These are phyloP conservation scores for Trachythela sp. DNA, from an alignment of 64 coral and sea anemone species.

Conservation along the genomic window DNA sequence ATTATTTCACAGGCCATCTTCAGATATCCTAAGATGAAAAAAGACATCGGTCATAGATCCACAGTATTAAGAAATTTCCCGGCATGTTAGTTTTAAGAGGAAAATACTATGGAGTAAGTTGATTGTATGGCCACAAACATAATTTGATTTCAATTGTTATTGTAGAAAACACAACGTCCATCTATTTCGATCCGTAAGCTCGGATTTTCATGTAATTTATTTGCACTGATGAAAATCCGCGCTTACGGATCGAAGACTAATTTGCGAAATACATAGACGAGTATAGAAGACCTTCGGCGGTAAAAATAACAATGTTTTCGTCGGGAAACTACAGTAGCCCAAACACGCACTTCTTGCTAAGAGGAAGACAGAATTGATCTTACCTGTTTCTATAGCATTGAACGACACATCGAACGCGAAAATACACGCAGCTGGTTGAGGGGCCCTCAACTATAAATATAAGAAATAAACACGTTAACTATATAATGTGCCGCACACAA, in stretches of 20 bases:
- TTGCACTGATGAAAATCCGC: background rate
- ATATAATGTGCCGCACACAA: background rate
- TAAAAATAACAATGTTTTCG: background rate
- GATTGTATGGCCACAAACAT: too few relatives aligned
- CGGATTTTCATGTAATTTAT: too few relatives aligned
- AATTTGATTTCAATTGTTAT: too few relatives aligned
- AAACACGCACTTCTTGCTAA: background rate
- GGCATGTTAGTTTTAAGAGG: too few relatives aligned
- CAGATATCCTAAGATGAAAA: conserved; percentile 79
- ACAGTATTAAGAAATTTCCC: too few relatives aligned
- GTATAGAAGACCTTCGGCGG: too few relatives aligned
- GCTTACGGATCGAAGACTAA: too few relatives aligned
- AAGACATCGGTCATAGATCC: too few relatives aligned
- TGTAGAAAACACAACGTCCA: too few relatives aligned
- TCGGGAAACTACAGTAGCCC: background rate
- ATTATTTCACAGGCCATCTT: conserved; percentile 81
- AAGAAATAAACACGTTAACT: background rate
- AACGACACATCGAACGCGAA: conserved; percentile 95
- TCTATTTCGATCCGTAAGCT: too few relatives aligned
- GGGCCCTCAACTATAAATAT: conserved; percentile 73
- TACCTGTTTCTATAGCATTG: conserved; percentile 98
- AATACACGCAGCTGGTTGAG: conserved; percentile 83
- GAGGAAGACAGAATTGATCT: background rate
- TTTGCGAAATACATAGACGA: too few relatives aligned
- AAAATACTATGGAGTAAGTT: too few relatives aligned